Conservation (phyloP, 2,113 vertebrate species). For the Leucopsar rothschildi region DNA sequence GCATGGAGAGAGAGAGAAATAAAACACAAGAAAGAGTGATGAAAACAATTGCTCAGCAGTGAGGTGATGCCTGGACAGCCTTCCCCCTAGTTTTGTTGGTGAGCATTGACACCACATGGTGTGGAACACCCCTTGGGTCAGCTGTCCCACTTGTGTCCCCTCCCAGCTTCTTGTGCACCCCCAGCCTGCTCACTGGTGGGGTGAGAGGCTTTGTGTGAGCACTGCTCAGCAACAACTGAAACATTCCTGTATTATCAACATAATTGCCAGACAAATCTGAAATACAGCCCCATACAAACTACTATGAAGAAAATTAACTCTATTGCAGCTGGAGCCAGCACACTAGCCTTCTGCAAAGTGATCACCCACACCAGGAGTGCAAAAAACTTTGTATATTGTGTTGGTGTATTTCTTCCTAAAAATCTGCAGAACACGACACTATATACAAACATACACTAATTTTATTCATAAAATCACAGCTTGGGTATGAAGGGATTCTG, state of each 20-base stretch:
- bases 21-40: neutral
- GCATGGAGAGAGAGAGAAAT: neutral
- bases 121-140: neutral
- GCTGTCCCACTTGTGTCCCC: neutral
- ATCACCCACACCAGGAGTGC: neutral
- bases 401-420: neutral
- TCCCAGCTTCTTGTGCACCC: neutral
- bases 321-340: neutral
- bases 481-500: neutral
- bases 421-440: neutral
- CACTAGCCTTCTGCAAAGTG: neutral
- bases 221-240: neutral
- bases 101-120: no score
- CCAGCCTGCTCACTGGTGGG: neutral
- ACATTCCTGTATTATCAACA: neutral
- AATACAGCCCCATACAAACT: neutral
- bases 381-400: neutral
- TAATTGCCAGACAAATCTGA: neutral
- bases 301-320: neutral
- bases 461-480: neutral
- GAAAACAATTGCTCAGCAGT: neutral
- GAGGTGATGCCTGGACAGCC: rapidly evolving
- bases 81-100: neutral
- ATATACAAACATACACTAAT: neutral
- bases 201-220: neutral